Percentiles rank a stretch among this genome's conserved stretches.
Evolutionary conservation across 23 tunicate species (phyloP).

Genomic region (Diplosoma virens): DNA sequence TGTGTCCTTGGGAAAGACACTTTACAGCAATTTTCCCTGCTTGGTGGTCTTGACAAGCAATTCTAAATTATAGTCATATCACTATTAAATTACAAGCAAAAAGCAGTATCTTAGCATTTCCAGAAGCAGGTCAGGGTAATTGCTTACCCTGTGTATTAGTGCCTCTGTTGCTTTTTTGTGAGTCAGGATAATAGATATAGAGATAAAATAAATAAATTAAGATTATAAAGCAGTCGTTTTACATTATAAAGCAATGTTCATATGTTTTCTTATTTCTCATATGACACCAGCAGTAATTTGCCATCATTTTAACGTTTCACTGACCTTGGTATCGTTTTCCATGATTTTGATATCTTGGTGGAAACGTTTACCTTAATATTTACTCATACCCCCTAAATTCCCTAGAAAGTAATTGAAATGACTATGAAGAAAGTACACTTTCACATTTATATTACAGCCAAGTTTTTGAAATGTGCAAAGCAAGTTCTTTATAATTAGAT

Average conservation of each 20-base stretch:
- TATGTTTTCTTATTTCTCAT: conserved; percentile 10
- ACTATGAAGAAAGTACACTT: conserved; percentile 15
- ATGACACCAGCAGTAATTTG: conserved; percentile 5
- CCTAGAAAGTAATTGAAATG: conserved; percentile 5
- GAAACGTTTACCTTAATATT: conserved; percentile 1
- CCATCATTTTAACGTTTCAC: conserved; percentile 1
- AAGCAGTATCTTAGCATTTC: no score
- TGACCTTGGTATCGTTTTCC: conserved; percentile 16
- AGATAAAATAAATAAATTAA: no score
- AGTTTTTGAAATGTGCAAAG: conserved; percentile 21
- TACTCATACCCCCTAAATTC: conserved; percentile 4
- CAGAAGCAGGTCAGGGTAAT: neutral
- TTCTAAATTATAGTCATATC: no score
- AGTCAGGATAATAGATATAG: no score
- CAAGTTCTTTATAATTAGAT: conserved; percentile 10
- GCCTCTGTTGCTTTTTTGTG: no score
- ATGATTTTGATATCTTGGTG: conserved; percentile 23
- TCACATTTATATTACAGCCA: conserved; percentile 9
- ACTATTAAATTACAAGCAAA: no score
- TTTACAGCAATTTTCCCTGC: no score
- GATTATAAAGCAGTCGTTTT: no score
- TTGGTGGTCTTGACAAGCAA: no score
- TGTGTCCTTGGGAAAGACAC: no score
- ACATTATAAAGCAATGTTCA: neutral
- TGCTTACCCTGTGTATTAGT: conserved; percentile 4